Conservation (phyloP, 2,113 vertebrate genomes). For the Cyanoderma ruficeps region DNA sequence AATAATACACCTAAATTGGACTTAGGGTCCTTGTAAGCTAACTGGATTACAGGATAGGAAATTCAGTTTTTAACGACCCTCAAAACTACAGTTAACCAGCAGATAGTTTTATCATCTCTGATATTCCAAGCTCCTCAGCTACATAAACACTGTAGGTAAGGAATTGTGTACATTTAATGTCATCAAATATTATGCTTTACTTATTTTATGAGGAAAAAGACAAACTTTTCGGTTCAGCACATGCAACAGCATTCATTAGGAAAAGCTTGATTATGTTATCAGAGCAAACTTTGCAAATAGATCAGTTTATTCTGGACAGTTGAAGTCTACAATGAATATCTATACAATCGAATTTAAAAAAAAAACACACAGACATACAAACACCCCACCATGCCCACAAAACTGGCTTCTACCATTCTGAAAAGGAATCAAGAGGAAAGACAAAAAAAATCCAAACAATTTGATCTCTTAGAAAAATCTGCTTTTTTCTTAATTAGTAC, state of each 20-base stretch:
- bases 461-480: not conserved
- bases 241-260: not conserved
- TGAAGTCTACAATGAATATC: not conserved
- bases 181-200: not conserved
- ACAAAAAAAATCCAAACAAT: not conserved
- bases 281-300: not conserved
- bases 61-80: not conserved
- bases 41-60: not conserved
- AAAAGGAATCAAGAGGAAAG: not conserved
- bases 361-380: not conserved
- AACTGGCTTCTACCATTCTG: not conserved
- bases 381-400: not conserved
- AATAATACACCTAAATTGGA: not conserved
- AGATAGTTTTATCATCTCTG: not conserved
- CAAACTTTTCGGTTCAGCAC: not conserved
- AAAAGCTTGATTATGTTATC: not conserved
- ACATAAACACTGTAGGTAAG: not conserved
- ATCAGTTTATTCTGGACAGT: not conserved
- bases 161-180: not conserved
- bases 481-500: not conserved
- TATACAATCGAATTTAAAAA: not conserved
- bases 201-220: not conserved
- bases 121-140: not conserved
- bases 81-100: not conserved
- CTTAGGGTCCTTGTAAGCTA: not conserved